A percentile compares a stretch with the other conserved stretches of the same genome.
Conservation (phyloP, 2,797 vertebrate genomes). For the Delichon dasypus region DNA sequence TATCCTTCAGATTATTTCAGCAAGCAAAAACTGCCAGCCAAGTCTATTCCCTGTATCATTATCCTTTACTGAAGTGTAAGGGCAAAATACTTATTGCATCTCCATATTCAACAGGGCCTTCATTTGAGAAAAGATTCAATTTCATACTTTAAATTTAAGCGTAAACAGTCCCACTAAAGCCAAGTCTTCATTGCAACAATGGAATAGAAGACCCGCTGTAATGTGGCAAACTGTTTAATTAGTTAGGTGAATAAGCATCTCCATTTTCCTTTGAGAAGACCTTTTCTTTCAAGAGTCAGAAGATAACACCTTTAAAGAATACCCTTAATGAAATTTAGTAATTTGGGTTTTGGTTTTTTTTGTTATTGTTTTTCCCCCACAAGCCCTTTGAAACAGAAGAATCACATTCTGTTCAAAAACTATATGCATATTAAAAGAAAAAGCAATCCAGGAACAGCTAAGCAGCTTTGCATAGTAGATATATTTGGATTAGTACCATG, state of each 20-base stretch:
- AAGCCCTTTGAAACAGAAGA: neutral
- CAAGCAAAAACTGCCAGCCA: neutral
- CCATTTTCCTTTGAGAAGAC: slow-evolving; percentile 1
- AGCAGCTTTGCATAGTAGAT: slow-evolving; percentile 37
- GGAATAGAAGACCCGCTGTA: neutral
- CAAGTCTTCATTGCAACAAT: neutral
- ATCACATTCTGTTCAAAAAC: neutral
- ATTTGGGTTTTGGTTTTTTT: neutral
- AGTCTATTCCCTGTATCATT: slow-evolving; percentile 9
- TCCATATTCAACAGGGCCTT: neutral
- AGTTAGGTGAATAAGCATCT: neutral
- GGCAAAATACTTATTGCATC: neutral
- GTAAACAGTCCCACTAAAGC: neutral
- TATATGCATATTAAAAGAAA: slow-evolving; percentile 27
- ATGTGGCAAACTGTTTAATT: slow-evolving; percentile 19
- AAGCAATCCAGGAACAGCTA: slow-evolving; percentile 1
- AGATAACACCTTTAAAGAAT: slow-evolving; percentile 23
- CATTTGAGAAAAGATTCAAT: neutral
- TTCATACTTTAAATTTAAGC: neutral
- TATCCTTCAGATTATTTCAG: slow-evolving; percentile 22
- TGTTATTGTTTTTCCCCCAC: neutral
- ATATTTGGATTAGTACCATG: slow-evolving; percentile 5
- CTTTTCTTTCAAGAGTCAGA: neutral
- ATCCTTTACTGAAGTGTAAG: slow-evolving; percentile 9
- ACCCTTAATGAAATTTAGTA: neutral